A percentile compares a stretch with the other conserved stretches of the same genome.
phyloP scores from a whole-genome alignment of 2,888 invertebrate genomes.

The Deilephila elpenor region DNA sequence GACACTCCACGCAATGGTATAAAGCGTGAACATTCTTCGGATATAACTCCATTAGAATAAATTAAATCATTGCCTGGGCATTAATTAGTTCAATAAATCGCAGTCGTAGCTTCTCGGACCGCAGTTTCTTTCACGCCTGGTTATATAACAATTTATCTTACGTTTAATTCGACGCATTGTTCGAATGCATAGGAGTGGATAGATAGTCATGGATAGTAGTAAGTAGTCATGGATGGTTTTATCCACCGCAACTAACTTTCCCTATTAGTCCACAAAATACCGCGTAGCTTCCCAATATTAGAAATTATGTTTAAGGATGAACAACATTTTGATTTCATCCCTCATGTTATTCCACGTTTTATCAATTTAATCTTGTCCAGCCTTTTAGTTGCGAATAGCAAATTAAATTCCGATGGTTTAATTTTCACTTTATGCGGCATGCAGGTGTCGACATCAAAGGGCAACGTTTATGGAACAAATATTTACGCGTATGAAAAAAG shows the following conservation, averaged over 20 bases:
- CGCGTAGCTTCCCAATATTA: not conserved
- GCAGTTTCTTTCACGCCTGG: not conserved
- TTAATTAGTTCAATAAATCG: not conserved
- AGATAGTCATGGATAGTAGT: conserved; percentile 57
- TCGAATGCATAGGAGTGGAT: conserved; percentile 25
- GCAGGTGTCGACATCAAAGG: not conserved
- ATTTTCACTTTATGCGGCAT: not conserved
- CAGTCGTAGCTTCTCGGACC: not conserved
- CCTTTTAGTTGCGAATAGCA: conserved; percentile 14
- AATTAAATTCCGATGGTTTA: conserved; percentile 3
- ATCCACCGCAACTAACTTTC: conserved; percentile 67
- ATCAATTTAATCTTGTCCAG: not conserved
- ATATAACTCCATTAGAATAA: not conserved
- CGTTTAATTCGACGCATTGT: conserved; percentile 17
- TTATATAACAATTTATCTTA: conserved; percentile 14
- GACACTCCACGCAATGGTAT: not conserved
- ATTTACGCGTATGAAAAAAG: too few species aligned
- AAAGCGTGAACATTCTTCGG: not conserved
- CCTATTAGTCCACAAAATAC: conserved; percentile 44
- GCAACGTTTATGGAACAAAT: not conserved
- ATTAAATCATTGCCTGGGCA: not conserved
- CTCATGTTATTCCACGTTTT: not conserved
- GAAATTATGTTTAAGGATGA: not conserved
- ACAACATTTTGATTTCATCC: not conserved
- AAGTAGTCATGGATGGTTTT: conserved; percentile 57